These are phyloP conservation scores for Phainopepla nitens DNA, from an alignment of 2,113 vertebrate genomes.

Conservation along the genomic window DNA sequence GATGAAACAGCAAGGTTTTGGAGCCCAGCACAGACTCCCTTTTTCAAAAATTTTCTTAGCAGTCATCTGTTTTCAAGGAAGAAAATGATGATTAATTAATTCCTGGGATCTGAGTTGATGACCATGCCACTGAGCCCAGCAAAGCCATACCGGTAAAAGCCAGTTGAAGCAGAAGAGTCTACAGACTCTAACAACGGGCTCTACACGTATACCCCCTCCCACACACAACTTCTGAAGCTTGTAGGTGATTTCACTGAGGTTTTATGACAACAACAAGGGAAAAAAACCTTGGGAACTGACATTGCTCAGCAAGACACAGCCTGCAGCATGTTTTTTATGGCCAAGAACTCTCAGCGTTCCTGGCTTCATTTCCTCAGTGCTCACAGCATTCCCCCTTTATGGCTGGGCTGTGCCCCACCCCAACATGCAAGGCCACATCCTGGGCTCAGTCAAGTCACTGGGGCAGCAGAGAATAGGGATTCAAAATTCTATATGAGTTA, in stretches of 20 bases:
- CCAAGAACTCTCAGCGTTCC: background rate
- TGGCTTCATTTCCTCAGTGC: conserved; percentile 36
- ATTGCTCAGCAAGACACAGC: conserved; percentile 32
- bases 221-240: background rate
- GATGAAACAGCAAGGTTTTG: background rate
- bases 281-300: conserved; percentile 20
- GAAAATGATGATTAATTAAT: background rate
- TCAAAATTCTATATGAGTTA: background rate
- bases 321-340: conserved; percentile 53
- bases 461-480: background rate
- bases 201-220: background rate
- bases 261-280: conserved; percentile 27
- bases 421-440: rapidly evolving
- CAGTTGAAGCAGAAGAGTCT: background rate
- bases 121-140: background rate
- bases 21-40: background rate
- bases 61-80: background rate
- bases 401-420: background rate
- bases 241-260: background rate
- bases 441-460: background rate
- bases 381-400: conserved; percentile 23
- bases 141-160: background rate
- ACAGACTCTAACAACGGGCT: background rate
- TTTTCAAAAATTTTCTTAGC: background rate
- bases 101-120: background rate